Evolutionary conservation across 1,140 invertebrate genomes (phyloP).

Genomic region (Euwallacea fornicatus): DNA sequence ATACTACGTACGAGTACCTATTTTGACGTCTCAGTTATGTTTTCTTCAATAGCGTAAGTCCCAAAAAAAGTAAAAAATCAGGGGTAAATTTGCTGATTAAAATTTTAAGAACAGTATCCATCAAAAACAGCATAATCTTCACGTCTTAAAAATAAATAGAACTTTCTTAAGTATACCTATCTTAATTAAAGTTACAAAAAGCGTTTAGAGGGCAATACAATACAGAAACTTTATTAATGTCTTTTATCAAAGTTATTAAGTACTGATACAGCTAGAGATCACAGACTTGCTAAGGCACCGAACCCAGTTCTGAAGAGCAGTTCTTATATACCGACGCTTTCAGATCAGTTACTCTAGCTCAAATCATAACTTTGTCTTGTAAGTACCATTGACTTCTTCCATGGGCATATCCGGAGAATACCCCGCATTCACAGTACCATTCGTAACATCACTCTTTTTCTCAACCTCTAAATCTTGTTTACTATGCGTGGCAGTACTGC

Average conservation of each 20-base stretch:
- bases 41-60: too few species aligned
- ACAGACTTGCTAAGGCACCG: constrained; percentile 38
- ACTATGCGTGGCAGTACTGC: background rate
- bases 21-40: too few species aligned
- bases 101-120: too few species aligned
- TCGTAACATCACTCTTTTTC: constrained; percentile 17
- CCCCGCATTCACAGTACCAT: constrained; percentile 33
- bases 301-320: background rate
- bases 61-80: too few species aligned
- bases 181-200: background rate
- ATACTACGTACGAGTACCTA: too few species aligned
- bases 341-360: constrained; percentile 25
- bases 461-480: constrained; percentile 19
- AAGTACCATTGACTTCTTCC: constrained; percentile 39
- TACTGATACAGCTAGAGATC: constrained; percentile 42
- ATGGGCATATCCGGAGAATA: constrained; percentile 37
- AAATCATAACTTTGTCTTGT: constrained; percentile 45
- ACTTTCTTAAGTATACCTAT: too few species aligned
- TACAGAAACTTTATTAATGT: background rate
- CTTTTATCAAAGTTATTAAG: background rate
- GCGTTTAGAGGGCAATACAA: background rate
- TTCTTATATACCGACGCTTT: background rate
- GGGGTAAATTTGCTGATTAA: too few species aligned
- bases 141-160: too few species aligned
- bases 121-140: too few species aligned